These are phyloP conservation scores for Anas platyrhynchos DNA, from an alignment of 2,113 vertebrate species.

Conservation along the genomic window DNA sequence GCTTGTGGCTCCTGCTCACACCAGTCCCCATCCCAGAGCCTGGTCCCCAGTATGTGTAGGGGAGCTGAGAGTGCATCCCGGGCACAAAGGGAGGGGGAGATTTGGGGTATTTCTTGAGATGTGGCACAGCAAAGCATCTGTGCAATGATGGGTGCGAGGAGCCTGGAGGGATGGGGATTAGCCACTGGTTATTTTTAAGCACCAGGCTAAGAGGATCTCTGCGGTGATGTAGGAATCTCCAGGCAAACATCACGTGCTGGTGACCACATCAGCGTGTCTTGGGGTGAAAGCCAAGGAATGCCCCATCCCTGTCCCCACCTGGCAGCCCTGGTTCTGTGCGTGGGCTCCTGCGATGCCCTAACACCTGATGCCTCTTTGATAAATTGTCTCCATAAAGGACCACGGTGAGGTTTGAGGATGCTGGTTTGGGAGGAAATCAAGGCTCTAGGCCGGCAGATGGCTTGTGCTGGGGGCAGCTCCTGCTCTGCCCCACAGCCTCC, in stretches of 20 bases:
- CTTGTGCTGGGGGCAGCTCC: background rate
- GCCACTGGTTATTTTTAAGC: conserved; percentile 60
- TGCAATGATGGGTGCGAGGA: background rate
- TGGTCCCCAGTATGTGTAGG: background rate
- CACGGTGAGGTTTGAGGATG: accelerated
- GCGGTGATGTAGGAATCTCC: background rate
- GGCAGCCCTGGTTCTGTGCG: accelerated
- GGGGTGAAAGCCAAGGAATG: conserved; percentile 2
- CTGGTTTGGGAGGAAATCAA: background rate
- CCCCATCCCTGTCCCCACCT: background rate
- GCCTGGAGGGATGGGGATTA: background rate
- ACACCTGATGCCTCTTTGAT: background rate
- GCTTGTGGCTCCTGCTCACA: background rate
- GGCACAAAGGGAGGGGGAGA: background rate
- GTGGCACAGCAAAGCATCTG: background rate
- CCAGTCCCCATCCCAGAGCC: background rate
- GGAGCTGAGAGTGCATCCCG: background rate
- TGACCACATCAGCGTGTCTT: background rate
- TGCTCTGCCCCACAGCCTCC: background rate
- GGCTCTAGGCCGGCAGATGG: background rate
- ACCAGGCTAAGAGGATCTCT: conserved; percentile 58
- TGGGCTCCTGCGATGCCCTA: background rate
- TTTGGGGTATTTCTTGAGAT: background rate
- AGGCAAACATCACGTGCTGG: background rate
- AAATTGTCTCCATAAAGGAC: background rate